phyloP scores from a whole-genome alignment of 2,113 vertebrate species.

The Spermophilus dauricus region DNA sequence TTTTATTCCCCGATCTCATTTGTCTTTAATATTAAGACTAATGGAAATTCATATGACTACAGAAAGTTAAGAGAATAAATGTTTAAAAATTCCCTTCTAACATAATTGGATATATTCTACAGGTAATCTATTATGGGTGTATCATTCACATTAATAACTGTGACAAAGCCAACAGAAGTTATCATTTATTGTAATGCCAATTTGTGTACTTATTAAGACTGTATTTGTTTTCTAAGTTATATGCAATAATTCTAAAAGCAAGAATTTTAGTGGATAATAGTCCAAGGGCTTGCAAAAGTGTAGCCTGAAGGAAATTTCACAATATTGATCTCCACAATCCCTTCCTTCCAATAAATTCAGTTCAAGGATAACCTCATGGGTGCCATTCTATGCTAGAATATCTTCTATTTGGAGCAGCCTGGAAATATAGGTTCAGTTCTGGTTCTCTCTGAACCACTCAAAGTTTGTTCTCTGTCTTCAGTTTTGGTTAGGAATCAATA shows the following conservation, averaged over 20 bases:
- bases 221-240: neutral
- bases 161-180: neutral
- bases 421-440: neutral
- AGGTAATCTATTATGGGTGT: neutral
- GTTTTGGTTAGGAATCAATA: constrained; percentile 21
- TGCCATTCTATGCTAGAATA: neutral
- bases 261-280: neutral
- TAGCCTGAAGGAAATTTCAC: neutral
- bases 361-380: neutral
- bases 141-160: neutral
- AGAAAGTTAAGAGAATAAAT: neutral
- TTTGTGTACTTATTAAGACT: neutral
- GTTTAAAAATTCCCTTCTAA: constrained; percentile 17
- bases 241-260: neutral
- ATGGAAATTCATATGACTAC: constrained; percentile 24
- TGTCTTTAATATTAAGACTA: constrained; percentile 38
- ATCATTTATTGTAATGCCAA: neutral
- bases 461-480: neutral
- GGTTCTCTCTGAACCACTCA: neutral
- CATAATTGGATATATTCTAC: neutral
- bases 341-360: neutral
- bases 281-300: neutral
- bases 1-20: constrained; percentile 12
- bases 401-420: neutral
- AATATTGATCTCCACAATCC: constrained; percentile 1